Conservation (phyloP, 2,888 invertebrate genomes). For the Stenichneumon culpator region DNA sequence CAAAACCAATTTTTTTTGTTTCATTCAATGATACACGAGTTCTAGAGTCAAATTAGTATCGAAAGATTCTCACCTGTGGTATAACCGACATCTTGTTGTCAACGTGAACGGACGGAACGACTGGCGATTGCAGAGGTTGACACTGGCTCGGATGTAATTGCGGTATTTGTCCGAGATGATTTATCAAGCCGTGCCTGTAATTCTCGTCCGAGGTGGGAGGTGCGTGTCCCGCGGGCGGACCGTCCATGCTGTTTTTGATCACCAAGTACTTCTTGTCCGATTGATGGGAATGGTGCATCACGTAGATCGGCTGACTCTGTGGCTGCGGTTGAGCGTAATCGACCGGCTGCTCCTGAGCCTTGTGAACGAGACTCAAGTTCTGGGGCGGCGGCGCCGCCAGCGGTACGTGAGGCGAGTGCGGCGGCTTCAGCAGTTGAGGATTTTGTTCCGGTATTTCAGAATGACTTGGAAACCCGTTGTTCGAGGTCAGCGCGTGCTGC, state of each 20-base stretch:
- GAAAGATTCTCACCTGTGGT: constrained; percentile 77
- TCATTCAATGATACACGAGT: too few species aligned
- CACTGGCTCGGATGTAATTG: constrained; percentile 79
- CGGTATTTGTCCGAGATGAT: constrained; percentile 78
- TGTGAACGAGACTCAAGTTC: constrained; percentile 79
- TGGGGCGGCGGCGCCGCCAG: constrained; percentile 77
- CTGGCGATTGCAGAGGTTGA: constrained; percentile 80
- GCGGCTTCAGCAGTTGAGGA: constrained; percentile 77
- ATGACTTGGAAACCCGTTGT: constrained; percentile 80
- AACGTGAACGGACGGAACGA: constrained; percentile 78
- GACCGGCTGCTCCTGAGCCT: constrained; percentile 80
- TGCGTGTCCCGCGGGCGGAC: constrained; percentile 80
- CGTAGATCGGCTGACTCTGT: constrained; percentile 65
- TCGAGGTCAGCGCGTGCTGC: constrained; percentile 85
- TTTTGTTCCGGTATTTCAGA: constrained; percentile 79
- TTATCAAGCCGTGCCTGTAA: constrained; percentile 80
- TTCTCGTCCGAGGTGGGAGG: constrained; percentile 84
- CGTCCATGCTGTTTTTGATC: constrained; percentile 86
- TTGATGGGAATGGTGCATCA: constrained; percentile 81
- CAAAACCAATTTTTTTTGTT: too few species aligned
- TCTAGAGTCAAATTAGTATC: background rate
- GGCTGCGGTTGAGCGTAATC: constrained; percentile 79
- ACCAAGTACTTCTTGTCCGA: constrained; percentile 88
- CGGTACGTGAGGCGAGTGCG: constrained; percentile 80
- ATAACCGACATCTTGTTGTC: constrained; percentile 79